These are phyloP conservation scores for Maconellicoccus hirsutus DNA, from an alignment of 1,140 invertebrate species.

Conservation along the genomic window DNA sequence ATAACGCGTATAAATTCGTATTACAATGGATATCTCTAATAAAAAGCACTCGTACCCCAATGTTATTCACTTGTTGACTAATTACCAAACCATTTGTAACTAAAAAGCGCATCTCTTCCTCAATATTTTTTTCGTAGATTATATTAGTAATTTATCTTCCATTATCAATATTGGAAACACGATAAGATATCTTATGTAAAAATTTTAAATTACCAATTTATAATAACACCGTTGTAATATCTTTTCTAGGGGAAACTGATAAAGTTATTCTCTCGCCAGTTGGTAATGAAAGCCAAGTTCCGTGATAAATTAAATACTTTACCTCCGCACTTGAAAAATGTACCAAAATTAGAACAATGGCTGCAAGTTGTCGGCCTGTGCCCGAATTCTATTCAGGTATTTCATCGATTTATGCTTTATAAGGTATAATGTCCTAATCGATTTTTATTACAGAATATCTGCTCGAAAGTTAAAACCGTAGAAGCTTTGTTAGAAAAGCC, in stretches of 20 bases:
- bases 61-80: too few species aligned
- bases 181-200: too few species aligned
- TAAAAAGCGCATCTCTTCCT: too few species aligned
- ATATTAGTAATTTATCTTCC: too few species aligned
- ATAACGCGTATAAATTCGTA: too few species aligned
- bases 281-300: constrained; percentile 71
- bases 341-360: constrained; percentile 76
- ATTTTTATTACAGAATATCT: constrained; percentile 38
- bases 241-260: constrained; percentile 77
- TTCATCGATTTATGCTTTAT: constrained; percentile 24
- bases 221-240: too few species aligned
- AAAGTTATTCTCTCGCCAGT: constrained; percentile 80
- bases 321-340: constrained; percentile 46
- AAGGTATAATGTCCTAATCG: constrained; percentile 20
- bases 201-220: too few species aligned
- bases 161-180: too few species aligned
- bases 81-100: too few species aligned
- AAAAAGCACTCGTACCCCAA: too few species aligned
- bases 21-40: too few species aligned
- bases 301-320: constrained; percentile 53
- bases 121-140: too few species aligned
- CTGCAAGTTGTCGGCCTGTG: constrained; percentile 75
- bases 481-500: constrained; percentile 70
- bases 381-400: constrained; percentile 55
- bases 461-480: constrained; percentile 50